These are phyloP conservation scores for Bugula neritina DNA, from an alignment of 2,888 invertebrate species.

Conservation along the genomic window DNA sequence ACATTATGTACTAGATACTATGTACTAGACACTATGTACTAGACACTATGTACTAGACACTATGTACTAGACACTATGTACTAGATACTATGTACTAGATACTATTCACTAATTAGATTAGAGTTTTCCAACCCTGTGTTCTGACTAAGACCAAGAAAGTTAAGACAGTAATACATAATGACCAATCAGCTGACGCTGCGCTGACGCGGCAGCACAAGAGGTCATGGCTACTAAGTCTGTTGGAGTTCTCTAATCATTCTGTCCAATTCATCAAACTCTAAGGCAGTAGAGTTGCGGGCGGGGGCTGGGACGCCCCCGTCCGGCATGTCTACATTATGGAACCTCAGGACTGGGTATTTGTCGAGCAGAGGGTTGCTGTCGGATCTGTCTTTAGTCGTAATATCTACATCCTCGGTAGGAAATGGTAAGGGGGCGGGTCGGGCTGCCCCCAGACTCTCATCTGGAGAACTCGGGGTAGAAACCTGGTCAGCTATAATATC, in stretches of 20 bases:
- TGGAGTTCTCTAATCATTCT: background rate
- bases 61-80: no score
- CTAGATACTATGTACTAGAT: no score
- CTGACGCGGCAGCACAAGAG: no score
- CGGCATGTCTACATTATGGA: background rate
- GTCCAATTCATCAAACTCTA: constrained; percentile 22
- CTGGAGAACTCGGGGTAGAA: background rate
- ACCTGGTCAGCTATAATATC: background rate
- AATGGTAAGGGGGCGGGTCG: background rate
- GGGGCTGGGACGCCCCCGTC: background rate
- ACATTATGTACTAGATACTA: no score
- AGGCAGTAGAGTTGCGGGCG: background rate
- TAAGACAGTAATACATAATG: no score
- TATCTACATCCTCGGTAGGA: background rate
- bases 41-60: no score
- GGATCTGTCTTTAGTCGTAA: background rate
- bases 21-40: no score
- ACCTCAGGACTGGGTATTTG: constrained; percentile 19
- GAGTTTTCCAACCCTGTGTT: no score
- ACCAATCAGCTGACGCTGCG: no score
- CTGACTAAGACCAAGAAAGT: no score
- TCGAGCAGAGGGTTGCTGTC: constrained; percentile 9
- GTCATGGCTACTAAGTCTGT: background rate
- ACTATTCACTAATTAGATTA: no score
- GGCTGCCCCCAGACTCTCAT: background rate